Conservation (phyloP, 1,140 invertebrate species). For the Mactra quadrangularis region DNA sequence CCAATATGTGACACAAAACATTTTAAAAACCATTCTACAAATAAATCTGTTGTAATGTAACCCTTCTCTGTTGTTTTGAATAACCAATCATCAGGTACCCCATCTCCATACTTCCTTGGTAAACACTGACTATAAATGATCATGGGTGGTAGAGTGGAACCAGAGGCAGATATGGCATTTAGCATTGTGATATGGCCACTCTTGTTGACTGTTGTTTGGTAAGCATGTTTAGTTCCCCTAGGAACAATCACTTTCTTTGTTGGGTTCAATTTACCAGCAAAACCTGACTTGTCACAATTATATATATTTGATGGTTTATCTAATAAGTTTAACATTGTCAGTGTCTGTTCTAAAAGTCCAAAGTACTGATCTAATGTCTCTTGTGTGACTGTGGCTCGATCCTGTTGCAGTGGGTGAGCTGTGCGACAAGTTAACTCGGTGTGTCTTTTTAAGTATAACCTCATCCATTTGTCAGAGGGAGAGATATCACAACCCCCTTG, state of each 20-base stretch:
- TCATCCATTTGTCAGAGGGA: background rate
- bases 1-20: background rate
- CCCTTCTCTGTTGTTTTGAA: background rate
- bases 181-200: background rate
- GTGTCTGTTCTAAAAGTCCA: background rate
- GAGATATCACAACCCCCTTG: slow-evolving; percentile 3
- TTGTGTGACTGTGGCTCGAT: background rate
- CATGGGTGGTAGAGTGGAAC: background rate
- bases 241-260: slow-evolving; percentile 1
- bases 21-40: background rate
- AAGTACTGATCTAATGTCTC: slow-evolving; percentile 2
- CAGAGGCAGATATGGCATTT: slow-evolving; percentile 11
- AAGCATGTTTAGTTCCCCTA: slow-evolving; percentile 12
- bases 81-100: background rate
- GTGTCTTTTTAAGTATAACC: background rate
- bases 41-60: background rate
- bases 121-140: background rate
- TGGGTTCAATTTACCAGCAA: too few species aligned
- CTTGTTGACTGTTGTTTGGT: background rate
- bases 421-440: background rate
- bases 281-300: slow-evolving; percentile 2
- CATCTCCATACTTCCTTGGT: background rate
- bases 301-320: too few species aligned
- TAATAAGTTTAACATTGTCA: background rate
- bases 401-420: background rate